Base-by-base conservation (phyloP, 2,888 invertebrate genomes). In the Venusia cambrica region DNA sequence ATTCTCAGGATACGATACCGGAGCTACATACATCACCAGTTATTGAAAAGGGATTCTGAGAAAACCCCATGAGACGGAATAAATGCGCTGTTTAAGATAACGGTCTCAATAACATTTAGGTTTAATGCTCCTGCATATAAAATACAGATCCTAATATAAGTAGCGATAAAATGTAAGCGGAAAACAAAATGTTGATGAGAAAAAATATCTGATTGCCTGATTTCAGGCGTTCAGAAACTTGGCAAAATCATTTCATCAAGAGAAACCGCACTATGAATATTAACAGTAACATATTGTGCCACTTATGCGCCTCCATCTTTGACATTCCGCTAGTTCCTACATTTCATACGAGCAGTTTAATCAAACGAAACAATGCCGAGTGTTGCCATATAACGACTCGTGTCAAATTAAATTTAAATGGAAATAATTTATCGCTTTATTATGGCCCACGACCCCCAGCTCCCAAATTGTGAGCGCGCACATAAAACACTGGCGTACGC, bases 361-460 rank as follows among this genome's bases (percentile, higher is more conserved):
- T 78, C 77, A 76, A 73, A 77, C 73, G 73, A 73, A 77, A 74
- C 69, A 70, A 70, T 52, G 59, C 60, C 58, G 49, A 62, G 61
- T 71, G 69, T 67, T 72, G 58, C 60, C 65, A 67, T 72, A 78
- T 73, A 77, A 74, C 72, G 70, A 69, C 67, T 60, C 68, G 73
- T 77, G 83, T 79, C 84, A 84, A 83, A 84, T 84, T 84, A 80
- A 84, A 80, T 83, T 84, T 78, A 76, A 84, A 81, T 78, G 75
- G 75, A 71, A 77, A 79, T 83, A 83, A 84, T 83, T 81, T 78
- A 83, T 83, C 64, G 76, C 77, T 77, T 80, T 83, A 81, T 81
- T 81, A 80, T 74, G 54, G 76, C 72, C 75, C 64, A 73, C 75
- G 73, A 72, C 73, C 73, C 68, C 68, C 69, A 59, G 70, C 70